Conservation (phyloP, 2,888 invertebrate species). For the Frankliniella intonsa region DNA sequence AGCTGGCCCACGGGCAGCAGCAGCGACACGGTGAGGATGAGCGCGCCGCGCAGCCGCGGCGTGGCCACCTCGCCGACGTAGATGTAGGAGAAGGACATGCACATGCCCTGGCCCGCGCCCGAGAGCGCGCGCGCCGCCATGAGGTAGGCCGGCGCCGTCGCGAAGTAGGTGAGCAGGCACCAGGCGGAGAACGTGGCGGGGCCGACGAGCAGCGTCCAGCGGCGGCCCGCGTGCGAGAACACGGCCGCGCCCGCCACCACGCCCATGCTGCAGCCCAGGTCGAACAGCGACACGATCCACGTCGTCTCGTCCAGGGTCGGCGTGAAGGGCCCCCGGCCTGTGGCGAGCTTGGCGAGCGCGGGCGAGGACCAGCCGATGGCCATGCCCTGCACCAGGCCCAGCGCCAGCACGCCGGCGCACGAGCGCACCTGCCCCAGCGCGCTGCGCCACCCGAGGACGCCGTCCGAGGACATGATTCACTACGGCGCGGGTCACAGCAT, state of each 20-base stretch:
- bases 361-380: conserved; percentile 19
- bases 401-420: background rate
- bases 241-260: background rate
- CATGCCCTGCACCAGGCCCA: conserved; percentile 21
- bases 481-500: too few relatives aligned
- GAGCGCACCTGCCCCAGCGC: background rate
- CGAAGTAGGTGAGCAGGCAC: conserved; percentile 17
- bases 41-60: background rate
- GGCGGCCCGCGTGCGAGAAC: conserved; percentile 3
- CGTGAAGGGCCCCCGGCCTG: background rate
- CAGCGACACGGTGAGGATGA: conserved; percentile 12
- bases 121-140: background rate
- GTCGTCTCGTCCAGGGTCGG: background rate
- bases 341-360: background rate
- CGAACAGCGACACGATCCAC: conserved; percentile 19
- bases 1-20: conserved; percentile 18
- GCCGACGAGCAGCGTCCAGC: background rate
- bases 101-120: conserved; percentile 13
- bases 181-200: background rate
- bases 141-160: background rate
- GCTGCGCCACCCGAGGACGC: background rate
- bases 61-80: conserved; percentile 21
- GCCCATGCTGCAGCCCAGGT: conserved; percentile 6
- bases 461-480: background rate
- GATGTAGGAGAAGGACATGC: conserved; percentile 14